A percentile compares a stretch with the other conserved stretches of the same genome.
phyloP scores from a whole-genome alignment of 1,140 invertebrate genomes.

The Hesperophylax magnus region DNA sequence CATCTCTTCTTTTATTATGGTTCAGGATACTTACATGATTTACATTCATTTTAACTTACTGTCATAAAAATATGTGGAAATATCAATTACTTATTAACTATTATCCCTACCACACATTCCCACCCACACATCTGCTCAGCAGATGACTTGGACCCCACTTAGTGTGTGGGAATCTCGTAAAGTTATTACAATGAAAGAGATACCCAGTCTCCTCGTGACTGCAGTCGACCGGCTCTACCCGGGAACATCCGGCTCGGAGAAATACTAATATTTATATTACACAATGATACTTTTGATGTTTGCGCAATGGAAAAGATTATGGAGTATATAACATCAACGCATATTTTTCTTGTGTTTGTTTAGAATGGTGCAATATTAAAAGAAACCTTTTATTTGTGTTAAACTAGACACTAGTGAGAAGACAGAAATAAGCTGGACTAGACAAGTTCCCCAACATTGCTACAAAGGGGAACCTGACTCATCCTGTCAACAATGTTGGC shows the following conservation, averaged over 20 bases:
- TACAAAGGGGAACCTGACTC: no score
- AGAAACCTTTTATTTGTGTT: no score
- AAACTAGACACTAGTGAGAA: no score
- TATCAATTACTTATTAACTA: background rate
- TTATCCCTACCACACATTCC: background rate
- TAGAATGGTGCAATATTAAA: no score
- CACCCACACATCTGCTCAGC: conserved; percentile 5
- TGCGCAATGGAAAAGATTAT: conserved; percentile 7
- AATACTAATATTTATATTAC: background rate
- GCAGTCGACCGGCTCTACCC: background rate
- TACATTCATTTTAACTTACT: background rate
- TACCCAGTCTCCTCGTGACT: background rate
- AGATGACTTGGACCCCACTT: conserved; percentile 7
- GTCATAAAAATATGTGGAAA: background rate
- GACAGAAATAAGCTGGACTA: no score
- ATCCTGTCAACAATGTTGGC: no score
- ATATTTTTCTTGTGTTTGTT: background rate
- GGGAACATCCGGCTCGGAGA: conserved; percentile 1
- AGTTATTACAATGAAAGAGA: background rate
- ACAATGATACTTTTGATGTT: conserved; percentile 5
- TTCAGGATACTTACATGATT: background rate
- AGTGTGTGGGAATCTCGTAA: background rate
- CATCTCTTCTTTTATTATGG: no score
- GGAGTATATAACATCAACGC: conserved; percentile 2
- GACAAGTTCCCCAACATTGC: no score